Base-by-base conservation (phyloP, 2,888 invertebrate species). In the Hypercompe scribonia region DNA sequence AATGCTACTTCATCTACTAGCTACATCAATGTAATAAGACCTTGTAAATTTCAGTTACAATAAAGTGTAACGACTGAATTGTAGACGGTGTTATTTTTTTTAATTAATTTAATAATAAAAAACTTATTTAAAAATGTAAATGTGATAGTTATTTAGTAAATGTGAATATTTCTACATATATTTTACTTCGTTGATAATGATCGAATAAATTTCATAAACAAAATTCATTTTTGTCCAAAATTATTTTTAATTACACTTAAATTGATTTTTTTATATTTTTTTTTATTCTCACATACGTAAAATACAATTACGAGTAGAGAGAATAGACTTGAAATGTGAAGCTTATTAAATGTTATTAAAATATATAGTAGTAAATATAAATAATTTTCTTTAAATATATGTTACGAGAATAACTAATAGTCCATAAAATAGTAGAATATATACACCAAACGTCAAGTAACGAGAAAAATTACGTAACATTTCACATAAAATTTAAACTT, bases 1-100 rank as follows among this genome's bases (percentile, higher is more conserved):
- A 83, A 83, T 80, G 78, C 39, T 65, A 68, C 24, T 18, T 36
- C 50, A 24, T 34, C n/a, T 54, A 7, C 42, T 72, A 73, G 61
- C 73, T 69, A 33, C 66, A 46, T 58, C 61, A 68, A 54, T 36
- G 70, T 64, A 66, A n/a, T 31, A 39, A 31, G 73, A 65, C 73
- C 73, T 73, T 65, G 69, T 65, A 34, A 64, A 68, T 72, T 75
- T 70, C 69, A 70, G 46, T 64, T 67, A 34, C 28, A 42, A 31
- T 61, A 70, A 65, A 63, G 15, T 64, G 50, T 68, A 69, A 50
- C 70, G 42, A 34, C 36, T 63, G 69, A 42, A 42, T 69, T 42
- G 13, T 42, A 61, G 39, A 39, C 5, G 31, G 39, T 42, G 68
- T 42, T 13, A 66, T 66, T 39, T 61, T 28, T 58, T 69, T 61